phyloP scores from a whole-genome alignment of 2,888 invertebrate genomes.

The Chesias legatella region DNA sequence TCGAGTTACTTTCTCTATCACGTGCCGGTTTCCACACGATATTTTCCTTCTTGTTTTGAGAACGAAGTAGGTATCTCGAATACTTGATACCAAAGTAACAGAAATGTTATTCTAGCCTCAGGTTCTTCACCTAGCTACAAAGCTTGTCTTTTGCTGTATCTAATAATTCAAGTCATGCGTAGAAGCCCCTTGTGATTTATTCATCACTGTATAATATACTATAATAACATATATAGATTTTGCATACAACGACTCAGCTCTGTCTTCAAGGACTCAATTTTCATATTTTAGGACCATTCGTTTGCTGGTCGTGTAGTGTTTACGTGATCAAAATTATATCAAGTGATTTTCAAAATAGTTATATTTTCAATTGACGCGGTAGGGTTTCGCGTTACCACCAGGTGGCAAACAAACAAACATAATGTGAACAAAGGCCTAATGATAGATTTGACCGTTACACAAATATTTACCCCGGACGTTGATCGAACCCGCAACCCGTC shows the following conservation, averaged over 20 bases:
- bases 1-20: no score
- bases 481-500: no score
- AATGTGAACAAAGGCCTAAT: no score
- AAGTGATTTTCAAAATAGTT: not conserved
- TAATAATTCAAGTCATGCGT: constrained; percentile 13
- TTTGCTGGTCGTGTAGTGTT: constrained; percentile 7
- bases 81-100: not conserved
- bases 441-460: no score
- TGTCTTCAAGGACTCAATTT: constrained; percentile 19
- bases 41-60: no score
- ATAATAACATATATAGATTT: constrained; percentile 8
- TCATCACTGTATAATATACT: constrained; percentile 1
- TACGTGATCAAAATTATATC: constrained; percentile 20
- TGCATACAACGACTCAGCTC: constrained; percentile 5
- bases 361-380: no score
- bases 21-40: no score
- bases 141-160: not conserved
- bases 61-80: no score
- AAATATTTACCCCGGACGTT: no score
- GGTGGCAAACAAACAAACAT: no score
- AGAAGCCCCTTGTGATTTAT: constrained; percentile 6
- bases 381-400: no score
- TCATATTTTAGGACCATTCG: constrained; percentile 16
- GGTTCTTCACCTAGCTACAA: constrained; percentile 13
- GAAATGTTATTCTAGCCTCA: not conserved